Evolutionary conservation across 2,113 vertebrate species (phyloP).

Genomic region (Gallinago media): DNA sequence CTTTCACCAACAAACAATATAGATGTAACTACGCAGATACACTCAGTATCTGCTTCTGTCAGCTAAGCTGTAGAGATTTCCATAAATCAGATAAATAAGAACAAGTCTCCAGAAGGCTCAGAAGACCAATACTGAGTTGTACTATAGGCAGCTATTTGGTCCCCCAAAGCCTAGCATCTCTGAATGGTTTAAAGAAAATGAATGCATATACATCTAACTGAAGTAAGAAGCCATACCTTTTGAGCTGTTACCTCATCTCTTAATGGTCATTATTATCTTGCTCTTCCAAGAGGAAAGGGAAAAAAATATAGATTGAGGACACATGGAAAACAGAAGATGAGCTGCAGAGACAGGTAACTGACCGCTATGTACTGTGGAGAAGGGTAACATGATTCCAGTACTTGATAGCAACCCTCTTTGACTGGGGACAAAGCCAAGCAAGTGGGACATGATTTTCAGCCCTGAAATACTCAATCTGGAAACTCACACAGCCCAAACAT

Average conservation of each 20-base stretch:
- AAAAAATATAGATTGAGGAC: neutral
- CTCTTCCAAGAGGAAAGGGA: neutral
- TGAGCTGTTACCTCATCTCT: neutral
- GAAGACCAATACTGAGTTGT: neutral
- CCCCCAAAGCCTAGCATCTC: neutral
- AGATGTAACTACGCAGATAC: neutral
- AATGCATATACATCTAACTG: neutral
- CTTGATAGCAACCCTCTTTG: neutral
- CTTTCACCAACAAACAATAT: neutral
- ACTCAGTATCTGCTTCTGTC: neutral
- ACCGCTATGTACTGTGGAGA: neutral
- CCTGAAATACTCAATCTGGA: neutral
- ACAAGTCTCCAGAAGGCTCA: neutral
- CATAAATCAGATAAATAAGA: neutral
- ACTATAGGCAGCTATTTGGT: neutral
- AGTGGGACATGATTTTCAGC: neutral
- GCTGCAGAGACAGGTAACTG: neutral
- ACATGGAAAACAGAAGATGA: neutral
- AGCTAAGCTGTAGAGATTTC: neutral
- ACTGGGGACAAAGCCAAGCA: constrained; percentile 3
- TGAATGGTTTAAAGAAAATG: neutral
- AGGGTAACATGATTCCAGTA: neutral
- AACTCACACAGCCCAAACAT: neutral
- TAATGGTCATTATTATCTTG: neutral
- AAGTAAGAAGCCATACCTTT: neutral